Evolutionary conservation across 2,797 vertebrate species (phyloP).

Genomic region (Parotocinclus haroldoi): DNA sequence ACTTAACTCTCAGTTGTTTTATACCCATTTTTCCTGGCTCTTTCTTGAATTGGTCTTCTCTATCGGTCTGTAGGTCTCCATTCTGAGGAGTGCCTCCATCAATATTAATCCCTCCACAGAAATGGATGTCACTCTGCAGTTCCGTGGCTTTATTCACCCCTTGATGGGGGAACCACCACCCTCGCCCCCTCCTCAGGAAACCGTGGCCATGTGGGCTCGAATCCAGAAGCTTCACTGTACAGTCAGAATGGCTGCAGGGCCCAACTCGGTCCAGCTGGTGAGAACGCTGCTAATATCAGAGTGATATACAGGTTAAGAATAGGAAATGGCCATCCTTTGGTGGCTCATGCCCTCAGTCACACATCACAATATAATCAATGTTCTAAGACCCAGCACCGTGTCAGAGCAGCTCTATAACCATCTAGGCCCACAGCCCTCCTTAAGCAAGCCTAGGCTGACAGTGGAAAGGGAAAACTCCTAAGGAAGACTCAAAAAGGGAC

Average conservation of each 20-base stretch:
- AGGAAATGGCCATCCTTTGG: too few species aligned
- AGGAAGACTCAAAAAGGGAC: too few species aligned
- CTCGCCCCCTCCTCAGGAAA: slow-evolving; percentile 68
- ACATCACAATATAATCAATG: too few species aligned
- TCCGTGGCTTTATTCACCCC: slow-evolving; percentile 87
- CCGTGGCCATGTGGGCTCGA: slow-evolving; percentile 84
- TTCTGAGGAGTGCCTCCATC: slow-evolving; percentile 85
- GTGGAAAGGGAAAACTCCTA: too few species aligned
- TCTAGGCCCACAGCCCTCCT: too few species aligned
- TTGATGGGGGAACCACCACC: slow-evolving; percentile 77
- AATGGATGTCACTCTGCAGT: slow-evolving; percentile 86
- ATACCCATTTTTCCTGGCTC: background rate
- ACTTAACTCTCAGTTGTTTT: too few species aligned
- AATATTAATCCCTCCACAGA: slow-evolving; percentile 85
- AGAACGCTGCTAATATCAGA: too few species aligned
- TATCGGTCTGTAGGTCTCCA: slow-evolving; percentile 76
- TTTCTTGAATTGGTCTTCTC: background rate
- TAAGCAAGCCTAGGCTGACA: too few species aligned
- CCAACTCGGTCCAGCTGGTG: slow-evolving; percentile 81
- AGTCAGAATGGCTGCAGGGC: slow-evolving; percentile 76
- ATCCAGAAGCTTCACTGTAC: slow-evolving; percentile 86
- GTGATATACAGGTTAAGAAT: too few species aligned
- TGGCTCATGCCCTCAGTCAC: too few species aligned
- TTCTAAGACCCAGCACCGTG: too few species aligned
- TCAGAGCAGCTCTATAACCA: too few species aligned